phyloP scores from a whole-genome alignment of 1,140 invertebrate genomes.

The Conus betulinus region DNA sequence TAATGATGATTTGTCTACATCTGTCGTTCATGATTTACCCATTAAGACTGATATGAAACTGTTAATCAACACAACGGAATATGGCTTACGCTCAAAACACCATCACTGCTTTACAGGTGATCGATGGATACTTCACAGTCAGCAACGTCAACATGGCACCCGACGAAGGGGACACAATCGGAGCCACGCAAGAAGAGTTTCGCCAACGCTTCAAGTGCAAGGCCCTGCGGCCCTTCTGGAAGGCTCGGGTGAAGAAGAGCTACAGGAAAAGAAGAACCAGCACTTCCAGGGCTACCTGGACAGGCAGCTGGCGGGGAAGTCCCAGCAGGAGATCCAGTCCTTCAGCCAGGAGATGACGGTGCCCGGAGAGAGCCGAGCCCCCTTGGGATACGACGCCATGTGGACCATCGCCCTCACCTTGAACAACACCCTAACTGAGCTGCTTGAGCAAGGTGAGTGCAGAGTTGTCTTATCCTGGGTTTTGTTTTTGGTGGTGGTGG shows the following conservation, averaged over 20 bases:
- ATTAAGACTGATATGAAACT: no score
- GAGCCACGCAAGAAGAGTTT: neutral
- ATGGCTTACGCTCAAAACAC: no score
- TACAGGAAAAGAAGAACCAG: no score
- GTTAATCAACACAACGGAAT: no score
- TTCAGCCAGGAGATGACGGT: neutral
- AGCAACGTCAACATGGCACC: constrained; percentile 84
- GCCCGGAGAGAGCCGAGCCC: constrained; percentile 16
- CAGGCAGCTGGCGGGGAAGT: no score
- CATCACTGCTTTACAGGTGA: constrained; percentile 79
- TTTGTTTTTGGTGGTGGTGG: neutral
- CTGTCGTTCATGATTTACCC: no score
- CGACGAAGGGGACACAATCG: constrained; percentile 11
- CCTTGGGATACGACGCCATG: constrained; percentile 46
- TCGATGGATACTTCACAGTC: constrained; percentile 96
- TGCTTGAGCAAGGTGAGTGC: constrained; percentile 6
- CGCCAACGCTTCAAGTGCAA: constrained; percentile 6
- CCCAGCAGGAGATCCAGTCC: no score
- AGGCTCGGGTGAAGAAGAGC: neutral
- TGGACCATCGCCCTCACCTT: constrained; percentile 48
- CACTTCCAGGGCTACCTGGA: no score
- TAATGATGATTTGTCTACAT: no score
- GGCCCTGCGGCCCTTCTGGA: neutral
- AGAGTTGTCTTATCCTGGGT: no score
- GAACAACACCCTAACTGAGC: constrained; percentile 35